Percentiles rank a stretch among this genome's conserved stretches.
phyloP scores from a whole-genome alignment of 2,113 vertebrate genomes.

The Apus apus region DNA sequence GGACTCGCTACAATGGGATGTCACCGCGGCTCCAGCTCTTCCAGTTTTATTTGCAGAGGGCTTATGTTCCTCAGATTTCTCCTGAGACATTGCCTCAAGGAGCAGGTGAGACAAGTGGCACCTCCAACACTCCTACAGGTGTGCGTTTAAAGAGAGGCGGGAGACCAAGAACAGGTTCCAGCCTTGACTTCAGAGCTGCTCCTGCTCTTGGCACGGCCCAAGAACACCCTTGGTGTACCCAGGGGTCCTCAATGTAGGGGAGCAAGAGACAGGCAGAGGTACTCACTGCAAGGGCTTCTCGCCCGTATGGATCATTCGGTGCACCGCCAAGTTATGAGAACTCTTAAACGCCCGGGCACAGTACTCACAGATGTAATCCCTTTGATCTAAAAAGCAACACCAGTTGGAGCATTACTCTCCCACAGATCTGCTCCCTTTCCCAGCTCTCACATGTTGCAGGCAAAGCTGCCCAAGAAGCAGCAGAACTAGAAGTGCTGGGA shows the following conservation, averaged over 20 bases:
- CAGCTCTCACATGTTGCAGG: background rate
- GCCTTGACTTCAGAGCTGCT: background rate
- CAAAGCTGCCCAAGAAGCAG: background rate
- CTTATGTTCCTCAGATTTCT: background rate
- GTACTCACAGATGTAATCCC: constrained; percentile 98
- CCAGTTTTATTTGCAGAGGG: background rate
- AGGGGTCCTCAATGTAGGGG: background rate
- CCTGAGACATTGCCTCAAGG: background rate
- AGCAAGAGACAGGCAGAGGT: background rate
- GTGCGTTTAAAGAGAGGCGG: fast-evolving
- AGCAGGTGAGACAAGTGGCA: background rate
- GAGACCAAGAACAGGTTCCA: background rate
- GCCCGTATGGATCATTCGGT: constrained; percentile 98
- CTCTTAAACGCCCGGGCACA: constrained; percentile 98
- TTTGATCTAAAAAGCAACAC: constrained; percentile 82
- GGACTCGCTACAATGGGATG: background rate
- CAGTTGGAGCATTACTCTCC: background rate
- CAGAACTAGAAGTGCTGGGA: background rate
- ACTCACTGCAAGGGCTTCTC: constrained; percentile 98
- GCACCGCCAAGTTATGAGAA: constrained; percentile 96
- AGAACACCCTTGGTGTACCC: background rate
- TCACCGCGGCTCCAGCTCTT: background rate
- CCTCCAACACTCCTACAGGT: background rate
- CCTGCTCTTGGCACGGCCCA: background rate
- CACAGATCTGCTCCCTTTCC: background rate